Conservation (phyloP, 2,797 vertebrate species). For the Anabas testudineus region DNA sequence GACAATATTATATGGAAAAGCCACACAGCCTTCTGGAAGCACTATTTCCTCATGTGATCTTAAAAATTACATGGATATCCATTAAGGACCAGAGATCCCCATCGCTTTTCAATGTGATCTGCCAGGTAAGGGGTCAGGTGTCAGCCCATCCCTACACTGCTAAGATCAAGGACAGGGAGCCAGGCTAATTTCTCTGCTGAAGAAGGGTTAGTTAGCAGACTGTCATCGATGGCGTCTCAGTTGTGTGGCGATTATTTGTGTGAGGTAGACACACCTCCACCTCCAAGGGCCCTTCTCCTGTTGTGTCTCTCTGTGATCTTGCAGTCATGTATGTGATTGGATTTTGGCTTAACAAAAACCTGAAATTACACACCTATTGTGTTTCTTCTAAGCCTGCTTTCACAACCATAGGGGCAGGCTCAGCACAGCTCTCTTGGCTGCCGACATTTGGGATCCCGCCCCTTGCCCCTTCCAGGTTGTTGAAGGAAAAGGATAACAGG, state of each 20-base stretch:
- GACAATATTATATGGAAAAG: constrained; percentile 34
- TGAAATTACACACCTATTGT: constrained; percentile 99
- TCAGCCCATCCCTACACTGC: constrained; percentile 35
- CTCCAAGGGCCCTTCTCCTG: constrained; percentile 85
- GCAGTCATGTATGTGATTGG: constrained; percentile 99
- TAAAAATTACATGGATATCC: constrained; percentile 10
- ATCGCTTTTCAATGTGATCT: constrained; percentile 33
- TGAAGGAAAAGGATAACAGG: constrained; percentile 93
- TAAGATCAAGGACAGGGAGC: constrained; percentile 47
- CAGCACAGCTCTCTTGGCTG: constrained; percentile 87
- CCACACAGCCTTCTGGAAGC: constrained; percentile 5
- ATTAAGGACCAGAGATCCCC: constrained; percentile 4
- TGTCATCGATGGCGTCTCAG: constrained; percentile 66
- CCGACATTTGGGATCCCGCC: constrained; percentile 86
- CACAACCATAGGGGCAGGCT: constrained; percentile 88
- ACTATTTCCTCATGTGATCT: constrained; percentile 9
- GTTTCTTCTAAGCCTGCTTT: constrained; percentile 92
- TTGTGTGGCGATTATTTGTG: constrained; percentile 84
- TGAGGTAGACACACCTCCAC: constrained; percentile 88
- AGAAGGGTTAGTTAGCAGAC: constrained; percentile 59
- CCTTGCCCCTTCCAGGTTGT: constrained; percentile 87
- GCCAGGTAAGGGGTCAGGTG: constrained; percentile 49
- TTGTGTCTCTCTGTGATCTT: constrained; percentile 95
- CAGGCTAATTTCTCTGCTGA: constrained; percentile 65
- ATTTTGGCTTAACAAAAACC: constrained; percentile 99